These are phyloP conservation scores for Fregetta grallaria DNA, from an alignment of 2,113 vertebrate species.

Conservation along the genomic window DNA sequence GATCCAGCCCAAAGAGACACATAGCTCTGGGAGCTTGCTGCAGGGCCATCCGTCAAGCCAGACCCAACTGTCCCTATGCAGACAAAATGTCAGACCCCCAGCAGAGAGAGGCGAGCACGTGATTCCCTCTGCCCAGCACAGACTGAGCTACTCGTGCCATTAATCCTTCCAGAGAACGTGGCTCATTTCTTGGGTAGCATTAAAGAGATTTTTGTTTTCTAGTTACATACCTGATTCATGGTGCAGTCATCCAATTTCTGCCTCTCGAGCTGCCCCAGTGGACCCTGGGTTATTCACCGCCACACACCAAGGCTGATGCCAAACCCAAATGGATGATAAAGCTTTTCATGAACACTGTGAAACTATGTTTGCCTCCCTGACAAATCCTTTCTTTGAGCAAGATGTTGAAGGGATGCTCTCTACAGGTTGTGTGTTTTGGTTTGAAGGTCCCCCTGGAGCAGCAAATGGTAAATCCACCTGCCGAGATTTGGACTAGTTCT, in stretches of 20 bases:
- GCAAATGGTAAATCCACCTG: neutral
- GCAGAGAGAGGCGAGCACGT: neutral
- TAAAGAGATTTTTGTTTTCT: neutral
- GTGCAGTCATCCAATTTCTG: neutral
- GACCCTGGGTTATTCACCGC: neutral
- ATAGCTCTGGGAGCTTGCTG: neutral
- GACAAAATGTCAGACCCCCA: neutral
- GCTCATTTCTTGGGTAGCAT: neutral
- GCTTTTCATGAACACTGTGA: neutral
- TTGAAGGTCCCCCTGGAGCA: neutral
- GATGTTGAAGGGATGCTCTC: neutral
- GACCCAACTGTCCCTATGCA: neutral
- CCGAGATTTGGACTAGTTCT: neutral
- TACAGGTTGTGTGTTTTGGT: neutral
- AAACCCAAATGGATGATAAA: neutral
- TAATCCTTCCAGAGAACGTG: neutral
- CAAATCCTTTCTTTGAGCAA: neutral
- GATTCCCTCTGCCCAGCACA: neutral
- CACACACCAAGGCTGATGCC: neutral
- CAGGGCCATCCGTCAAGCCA: neutral
- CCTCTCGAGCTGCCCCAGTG: neutral
- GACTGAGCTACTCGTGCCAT: neutral
- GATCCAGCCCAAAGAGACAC: neutral
- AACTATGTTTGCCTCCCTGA: neutral
- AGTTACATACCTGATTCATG: neutral